phyloP scores from a whole-genome alignment of 2,888 invertebrate genomes.

The Podabrus alpinus region DNA sequence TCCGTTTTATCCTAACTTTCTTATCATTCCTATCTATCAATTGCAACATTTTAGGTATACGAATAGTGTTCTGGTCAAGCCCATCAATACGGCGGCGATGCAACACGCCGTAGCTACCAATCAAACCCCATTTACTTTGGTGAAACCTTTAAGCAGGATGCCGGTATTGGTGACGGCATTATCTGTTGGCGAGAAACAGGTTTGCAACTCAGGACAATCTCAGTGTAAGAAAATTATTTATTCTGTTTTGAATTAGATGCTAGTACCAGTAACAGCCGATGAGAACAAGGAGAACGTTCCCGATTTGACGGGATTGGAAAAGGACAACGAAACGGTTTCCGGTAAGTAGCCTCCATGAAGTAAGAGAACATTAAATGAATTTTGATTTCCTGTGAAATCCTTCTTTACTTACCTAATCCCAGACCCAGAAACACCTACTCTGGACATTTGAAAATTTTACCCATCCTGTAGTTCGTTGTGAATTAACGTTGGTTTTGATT shows the following conservation, averaged over 20 bases:
- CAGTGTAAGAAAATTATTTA: neutral
- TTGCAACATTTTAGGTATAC: constrained; percentile 44
- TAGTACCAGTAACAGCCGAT: constrained; percentile 74
- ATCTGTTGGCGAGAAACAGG: constrained; percentile 58
- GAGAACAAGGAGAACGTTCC: constrained; percentile 41
- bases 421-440: neutral
- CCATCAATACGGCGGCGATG: constrained; percentile 74
- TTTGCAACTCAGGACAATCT: neutral
- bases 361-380: neutral
- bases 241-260: constrained; percentile 58
- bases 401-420: neutral
- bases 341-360: too few species aligned
- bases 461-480: neutral
- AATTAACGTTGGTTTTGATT: neutral
- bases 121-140: constrained; percentile 72
- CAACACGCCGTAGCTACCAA: constrained; percentile 65
- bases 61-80: constrained; percentile 69
- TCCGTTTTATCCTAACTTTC: neutral
- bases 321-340: neutral
- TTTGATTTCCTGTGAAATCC: neutral
- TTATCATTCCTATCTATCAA: neutral
- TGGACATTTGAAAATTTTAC: neutral
- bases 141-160: constrained; percentile 68
- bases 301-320: neutral
- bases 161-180: constrained; percentile 72